Evolutionary conservation across 2,113 vertebrate species (phyloP).

Genomic region (Scophthalmus maximus): DNA sequence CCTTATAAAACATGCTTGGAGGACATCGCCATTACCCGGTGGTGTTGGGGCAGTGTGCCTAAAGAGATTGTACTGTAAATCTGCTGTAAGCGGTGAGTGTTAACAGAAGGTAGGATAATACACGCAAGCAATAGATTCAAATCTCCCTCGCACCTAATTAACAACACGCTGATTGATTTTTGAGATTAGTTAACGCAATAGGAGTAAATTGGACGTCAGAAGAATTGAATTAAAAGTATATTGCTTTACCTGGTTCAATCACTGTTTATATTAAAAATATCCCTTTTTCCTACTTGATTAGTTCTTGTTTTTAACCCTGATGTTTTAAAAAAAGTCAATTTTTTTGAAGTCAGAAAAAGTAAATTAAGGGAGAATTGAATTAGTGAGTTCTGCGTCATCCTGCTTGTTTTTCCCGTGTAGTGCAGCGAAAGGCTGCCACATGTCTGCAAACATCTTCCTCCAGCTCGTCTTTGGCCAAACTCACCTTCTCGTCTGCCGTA

Average conservation of each 20-base stretch:
- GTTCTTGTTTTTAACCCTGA: no score
- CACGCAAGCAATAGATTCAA: constrained; percentile 26
- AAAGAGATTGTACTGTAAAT: background rate
- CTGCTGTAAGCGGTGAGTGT: background rate
- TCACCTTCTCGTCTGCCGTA: background rate
- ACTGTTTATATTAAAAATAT: no score
- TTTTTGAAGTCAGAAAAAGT: no score
- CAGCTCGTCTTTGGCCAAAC: background rate
- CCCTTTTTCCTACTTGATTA: no score
- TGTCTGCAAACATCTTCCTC: background rate
- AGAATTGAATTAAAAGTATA: no score
- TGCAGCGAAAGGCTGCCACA: background rate
- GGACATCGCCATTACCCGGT: background rate
- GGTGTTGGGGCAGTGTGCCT: no score
- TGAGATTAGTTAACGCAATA: no score
- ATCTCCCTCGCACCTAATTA: background rate
- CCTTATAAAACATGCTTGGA: background rate
- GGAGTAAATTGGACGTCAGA: background rate
- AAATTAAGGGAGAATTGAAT: no score
- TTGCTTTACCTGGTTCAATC: no score
- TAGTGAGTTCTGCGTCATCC: background rate
- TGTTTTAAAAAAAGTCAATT: no score
- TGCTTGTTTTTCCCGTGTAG: background rate
- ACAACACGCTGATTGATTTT: no score
- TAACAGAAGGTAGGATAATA: background rate